These are phyloP conservation scores for Cynoglossus semilaevis DNA, from an alignment of 2,113 vertebrate species.

Conservation along the genomic window DNA sequence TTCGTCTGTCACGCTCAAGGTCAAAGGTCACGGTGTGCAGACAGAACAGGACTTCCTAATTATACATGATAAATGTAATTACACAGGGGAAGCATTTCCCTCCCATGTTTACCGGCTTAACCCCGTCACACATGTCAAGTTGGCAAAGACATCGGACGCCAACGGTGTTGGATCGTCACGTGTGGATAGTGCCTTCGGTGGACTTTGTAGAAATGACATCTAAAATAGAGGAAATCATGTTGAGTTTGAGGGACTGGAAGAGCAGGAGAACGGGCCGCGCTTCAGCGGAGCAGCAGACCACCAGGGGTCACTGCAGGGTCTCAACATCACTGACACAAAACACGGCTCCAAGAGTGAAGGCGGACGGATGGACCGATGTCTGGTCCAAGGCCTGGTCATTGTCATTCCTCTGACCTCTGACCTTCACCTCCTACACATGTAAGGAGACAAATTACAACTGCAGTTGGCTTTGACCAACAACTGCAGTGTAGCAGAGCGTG, in stretches of 20 bases:
- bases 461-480: constrained; percentile 56
- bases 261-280: too few species aligned
- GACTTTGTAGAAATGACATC: not conserved
- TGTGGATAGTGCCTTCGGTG: not conserved
- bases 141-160: constrained; percentile 76
- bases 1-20: constrained; percentile 60
- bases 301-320: too few species aligned
- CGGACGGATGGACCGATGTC: constrained; percentile 67
- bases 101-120: constrained; percentile 67
- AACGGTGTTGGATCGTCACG: constrained; percentile 6
- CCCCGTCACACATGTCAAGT: constrained; percentile 81
- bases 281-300: too few species aligned
- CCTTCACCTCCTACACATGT: constrained; percentile 65
- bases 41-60: constrained; percentile 70
- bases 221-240: not conserved
- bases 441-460: constrained; percentile 66
- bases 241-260: too few species aligned
- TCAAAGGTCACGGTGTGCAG: constrained; percentile 63
- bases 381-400: constrained; percentile 71
- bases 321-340: constrained; percentile 48
- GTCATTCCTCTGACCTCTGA: constrained; percentile 66
- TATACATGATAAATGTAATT: constrained; percentile 74
- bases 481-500: constrained; percentile 64
- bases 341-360: constrained; percentile 39
- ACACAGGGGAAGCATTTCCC: constrained; percentile 64